Conservation (phyloP, 2,888 invertebrate species). For the Plebejus melissa region DNA sequence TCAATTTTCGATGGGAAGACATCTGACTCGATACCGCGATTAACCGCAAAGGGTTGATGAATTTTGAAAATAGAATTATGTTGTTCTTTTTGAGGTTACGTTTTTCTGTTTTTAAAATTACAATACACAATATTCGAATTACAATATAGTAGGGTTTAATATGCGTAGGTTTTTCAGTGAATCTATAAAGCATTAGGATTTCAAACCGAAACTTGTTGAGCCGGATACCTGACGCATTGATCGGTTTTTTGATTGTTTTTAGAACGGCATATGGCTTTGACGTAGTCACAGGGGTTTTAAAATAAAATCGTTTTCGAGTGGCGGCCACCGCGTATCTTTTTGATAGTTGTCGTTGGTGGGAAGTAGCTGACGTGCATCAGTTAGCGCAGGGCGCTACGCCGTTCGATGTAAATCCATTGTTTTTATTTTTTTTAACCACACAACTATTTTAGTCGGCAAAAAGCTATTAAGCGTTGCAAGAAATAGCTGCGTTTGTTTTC, state of each 20-base stretch:
- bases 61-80: neutral
- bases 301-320: constrained; percentile 52
- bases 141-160: neutral
- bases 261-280: neutral
- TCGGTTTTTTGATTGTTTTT: constrained; percentile 16
- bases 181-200: neutral
- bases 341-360: constrained; percentile 53
- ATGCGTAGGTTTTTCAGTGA: neutral
- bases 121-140: neutral
- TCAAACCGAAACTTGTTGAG: neutral
- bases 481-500: neutral
- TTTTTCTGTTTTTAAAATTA: neutral
- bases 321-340: constrained; percentile 43
- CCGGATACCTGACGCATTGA: neutral
- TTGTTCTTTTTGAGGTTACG: neutral
- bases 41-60: constrained; percentile 13
- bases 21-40: constrained; percentile 19
- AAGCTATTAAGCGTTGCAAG: neutral
- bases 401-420: constrained; percentile 14
- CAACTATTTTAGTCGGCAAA: neutral
- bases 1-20: constrained; percentile 17
- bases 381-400: neutral
- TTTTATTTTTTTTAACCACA: neutral
- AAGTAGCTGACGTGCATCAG: constrained; percentile 11
- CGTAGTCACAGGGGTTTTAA: constrained; percentile 45